Evolutionary conservation across 2,888 invertebrate genomes (phyloP).

Genomic region (Scaptomyza caliginosa): DNA sequence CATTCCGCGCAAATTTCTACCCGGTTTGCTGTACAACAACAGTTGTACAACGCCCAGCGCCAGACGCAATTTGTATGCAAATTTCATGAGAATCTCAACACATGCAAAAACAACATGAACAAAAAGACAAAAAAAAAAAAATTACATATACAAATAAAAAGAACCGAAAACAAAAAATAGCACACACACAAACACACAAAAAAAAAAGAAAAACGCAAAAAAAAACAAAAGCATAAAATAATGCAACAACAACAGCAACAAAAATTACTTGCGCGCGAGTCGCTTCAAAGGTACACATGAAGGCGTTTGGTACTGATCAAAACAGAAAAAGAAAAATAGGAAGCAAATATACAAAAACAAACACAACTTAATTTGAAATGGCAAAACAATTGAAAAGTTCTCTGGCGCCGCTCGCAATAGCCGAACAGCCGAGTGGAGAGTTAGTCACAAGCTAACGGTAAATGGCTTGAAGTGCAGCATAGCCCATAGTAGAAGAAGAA

Average conservation of each 20-base stretch:
- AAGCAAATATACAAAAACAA: too few relatives aligned
- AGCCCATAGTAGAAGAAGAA: slow-evolving; percentile 8
- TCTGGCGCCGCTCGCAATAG: slow-evolving; percentile 48
- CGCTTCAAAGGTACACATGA: neutral
- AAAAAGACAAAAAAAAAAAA: slow-evolving; percentile 9
- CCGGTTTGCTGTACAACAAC: slow-evolving; percentile 30
- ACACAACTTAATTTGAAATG: slow-evolving; percentile 50
- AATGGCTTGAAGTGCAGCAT: slow-evolving; percentile 30
- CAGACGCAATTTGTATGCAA: slow-evolving; percentile 83
- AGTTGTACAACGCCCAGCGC: slow-evolving; percentile 52
- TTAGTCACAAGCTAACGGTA: neutral
- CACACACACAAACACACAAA: too few relatives aligned
- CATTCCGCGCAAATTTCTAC: slow-evolving; percentile 14
- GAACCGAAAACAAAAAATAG: slow-evolving; percentile 6
- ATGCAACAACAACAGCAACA: slow-evolving; percentile 8
- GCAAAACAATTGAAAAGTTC: slow-evolving; percentile 59
- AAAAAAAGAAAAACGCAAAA: slow-evolving; percentile 33
- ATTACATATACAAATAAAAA: slow-evolving; percentile 1
- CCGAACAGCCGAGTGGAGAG: neutral
- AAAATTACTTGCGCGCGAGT: slow-evolving; percentile 14
- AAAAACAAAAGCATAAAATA: slow-evolving; percentile 33
- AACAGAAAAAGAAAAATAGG: slow-evolving; percentile 15
- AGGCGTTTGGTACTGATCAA: slow-evolving; percentile 6
- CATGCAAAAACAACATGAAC: slow-evolving; percentile 68
- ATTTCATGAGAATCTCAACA: slow-evolving; percentile 81